Percentiles rank a stretch among this genome's conserved stretches.
phyloP scores from a whole-genome alignment of 2,797 vertebrate species.

The Pipistrellus pygmaeus region DNA sequence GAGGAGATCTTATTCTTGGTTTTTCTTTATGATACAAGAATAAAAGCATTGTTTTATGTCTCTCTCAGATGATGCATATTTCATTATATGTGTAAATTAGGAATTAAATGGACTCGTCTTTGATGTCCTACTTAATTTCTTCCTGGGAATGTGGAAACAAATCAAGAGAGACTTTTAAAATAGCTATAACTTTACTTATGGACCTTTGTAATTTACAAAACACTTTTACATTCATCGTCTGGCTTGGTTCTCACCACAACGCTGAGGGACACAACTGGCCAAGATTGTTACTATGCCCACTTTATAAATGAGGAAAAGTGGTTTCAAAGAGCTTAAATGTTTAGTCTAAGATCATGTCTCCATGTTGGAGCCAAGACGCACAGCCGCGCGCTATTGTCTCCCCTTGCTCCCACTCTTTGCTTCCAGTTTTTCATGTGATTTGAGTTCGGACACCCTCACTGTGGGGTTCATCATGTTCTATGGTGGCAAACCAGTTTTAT shows the following conservation, averaged over 20 bases:
- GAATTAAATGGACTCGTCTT: background rate
- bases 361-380: background rate
- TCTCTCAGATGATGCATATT: background rate
- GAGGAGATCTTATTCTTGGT: background rate
- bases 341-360: background rate
- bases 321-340: background rate
- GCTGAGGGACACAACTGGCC: background rate
- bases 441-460: background rate
- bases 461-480: rapidly evolving
- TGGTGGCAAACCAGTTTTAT: slow-evolving; percentile 1
- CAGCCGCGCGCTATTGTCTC: background rate
- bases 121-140: background rate
- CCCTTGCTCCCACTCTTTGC: background rate
- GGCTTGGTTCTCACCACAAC: background rate
- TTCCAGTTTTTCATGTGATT: background rate
- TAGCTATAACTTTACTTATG: background rate
- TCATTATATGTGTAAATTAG: slow-evolving; percentile 10
- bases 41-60: slow-evolving; percentile 51
- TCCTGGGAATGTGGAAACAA: background rate
- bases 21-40: slow-evolving; percentile 45
- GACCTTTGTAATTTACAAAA: background rate
- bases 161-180: slow-evolving; percentile 15
- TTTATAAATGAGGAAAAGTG: background rate
- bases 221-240: background rate
- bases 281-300: background rate